These are phyloP conservation scores for Notothenia coriiceps DNA, from an alignment of 2,113 vertebrate genomes.

Conservation along the genomic window DNA sequence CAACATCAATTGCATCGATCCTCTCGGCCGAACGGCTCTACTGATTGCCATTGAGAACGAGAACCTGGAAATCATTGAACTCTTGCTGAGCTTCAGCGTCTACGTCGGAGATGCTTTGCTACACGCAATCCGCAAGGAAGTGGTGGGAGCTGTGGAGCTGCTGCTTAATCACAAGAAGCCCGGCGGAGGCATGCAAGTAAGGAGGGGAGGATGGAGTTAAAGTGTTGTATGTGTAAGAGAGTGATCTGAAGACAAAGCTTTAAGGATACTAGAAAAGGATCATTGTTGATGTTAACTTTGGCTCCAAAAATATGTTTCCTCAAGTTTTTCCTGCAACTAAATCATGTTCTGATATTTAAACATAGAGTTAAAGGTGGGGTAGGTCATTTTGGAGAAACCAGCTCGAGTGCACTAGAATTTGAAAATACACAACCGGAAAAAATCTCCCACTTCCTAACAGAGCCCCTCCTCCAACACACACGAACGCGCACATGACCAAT, in stretches of 20 bases:
- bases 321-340: not conserved
- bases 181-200: slow-evolving; percentile 97
- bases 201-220: not conserved
- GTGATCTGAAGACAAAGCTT: not conserved
- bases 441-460: too few relatives aligned
- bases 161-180: slow-evolving; percentile 97
- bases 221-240: slow-evolving; percentile 4
- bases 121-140: slow-evolving; percentile 97
- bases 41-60: slow-evolving; percentile 99
- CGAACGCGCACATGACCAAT: too few relatives aligned
- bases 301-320: not conserved
- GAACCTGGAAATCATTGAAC: slow-evolving; percentile 97
- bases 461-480: too few relatives aligned
- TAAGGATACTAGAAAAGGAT: too few relatives aligned
- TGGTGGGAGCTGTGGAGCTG: slow-evolving; percentile 96
- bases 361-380: too few relatives aligned
- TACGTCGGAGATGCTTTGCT: slow-evolving; percentile 97
- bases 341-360: not conserved
- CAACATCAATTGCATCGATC: slow-evolving; percentile 99
- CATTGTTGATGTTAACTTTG: not conserved
- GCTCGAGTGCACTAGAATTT: too few relatives aligned
- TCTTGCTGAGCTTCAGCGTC: slow-evolving; percentile 92
- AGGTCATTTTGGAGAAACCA: too few relatives aligned
- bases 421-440: too few relatives aligned
- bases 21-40: slow-evolving; percentile 96